Conservation (phyloP, 2,888 invertebrate genomes). For the Eupithecia insigniata region DNA sequence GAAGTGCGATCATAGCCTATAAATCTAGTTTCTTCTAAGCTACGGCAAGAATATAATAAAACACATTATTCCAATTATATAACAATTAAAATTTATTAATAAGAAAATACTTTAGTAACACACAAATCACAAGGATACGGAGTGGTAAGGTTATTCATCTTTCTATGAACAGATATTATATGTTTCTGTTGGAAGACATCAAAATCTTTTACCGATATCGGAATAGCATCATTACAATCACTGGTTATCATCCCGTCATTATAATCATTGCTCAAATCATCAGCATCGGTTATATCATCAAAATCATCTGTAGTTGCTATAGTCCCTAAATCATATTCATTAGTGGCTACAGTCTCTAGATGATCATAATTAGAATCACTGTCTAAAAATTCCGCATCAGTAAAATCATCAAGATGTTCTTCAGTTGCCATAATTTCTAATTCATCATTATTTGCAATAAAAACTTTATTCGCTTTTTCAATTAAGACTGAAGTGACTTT, state of each 20-base stretch:
- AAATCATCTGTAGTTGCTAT: background rate
- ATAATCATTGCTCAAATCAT: background rate
- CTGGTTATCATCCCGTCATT: too few species aligned
- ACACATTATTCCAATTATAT: background rate
- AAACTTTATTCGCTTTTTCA: background rate
- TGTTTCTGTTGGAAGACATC: constrained; percentile 26
- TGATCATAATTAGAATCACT: background rate
- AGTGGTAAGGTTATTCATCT: background rate
- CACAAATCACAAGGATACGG: constrained; percentile 30
- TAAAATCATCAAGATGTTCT: background rate
- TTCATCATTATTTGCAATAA: background rate
- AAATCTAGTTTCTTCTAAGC: background rate
- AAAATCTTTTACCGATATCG: constrained; percentile 12
- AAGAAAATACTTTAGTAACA: constrained; percentile 20
- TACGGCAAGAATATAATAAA: background rate
- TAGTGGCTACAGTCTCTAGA: background rate
- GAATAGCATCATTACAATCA: background rate
- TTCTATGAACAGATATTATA: constrained; percentile 11
- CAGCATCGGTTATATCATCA: background rate
- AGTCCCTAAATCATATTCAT: background rate
- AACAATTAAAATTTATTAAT: too few species aligned
- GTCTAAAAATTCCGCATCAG: background rate
- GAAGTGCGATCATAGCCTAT: too few species aligned
- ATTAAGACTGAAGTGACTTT: background rate
- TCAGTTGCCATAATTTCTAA: background rate